Conservation (phyloP, 1,140 invertebrate species). For the Bombus fervidus region DNA sequence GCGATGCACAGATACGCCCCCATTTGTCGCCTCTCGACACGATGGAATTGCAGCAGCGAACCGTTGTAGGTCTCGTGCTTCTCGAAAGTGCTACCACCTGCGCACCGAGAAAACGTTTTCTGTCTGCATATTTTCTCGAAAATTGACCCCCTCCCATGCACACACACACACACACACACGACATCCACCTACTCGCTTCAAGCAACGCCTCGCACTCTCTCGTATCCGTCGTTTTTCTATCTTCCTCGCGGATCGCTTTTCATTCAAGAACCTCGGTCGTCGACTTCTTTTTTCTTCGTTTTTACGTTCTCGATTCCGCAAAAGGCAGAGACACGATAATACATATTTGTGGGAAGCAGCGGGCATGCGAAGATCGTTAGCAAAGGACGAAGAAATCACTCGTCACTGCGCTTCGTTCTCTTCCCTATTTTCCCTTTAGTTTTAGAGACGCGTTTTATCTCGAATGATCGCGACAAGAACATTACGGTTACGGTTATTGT, state of each 20-base stretch:
- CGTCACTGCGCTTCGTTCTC: neutral
- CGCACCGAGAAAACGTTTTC: conserved; percentile 50
- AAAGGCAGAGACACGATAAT: conserved; percentile 11
- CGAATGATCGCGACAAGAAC: neutral
- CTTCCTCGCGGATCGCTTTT: neutral
- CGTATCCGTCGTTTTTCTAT: neutral
- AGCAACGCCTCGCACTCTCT: neutral
- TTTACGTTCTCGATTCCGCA: too few relatives aligned
- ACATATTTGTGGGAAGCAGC: neutral
- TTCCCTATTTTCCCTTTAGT: neutral
- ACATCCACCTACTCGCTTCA: neutral
- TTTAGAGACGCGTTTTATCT: neutral
- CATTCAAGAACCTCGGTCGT: neutral
- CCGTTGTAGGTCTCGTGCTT: conserved; percentile 84
- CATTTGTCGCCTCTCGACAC: conserved; percentile 92
- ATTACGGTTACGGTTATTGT: neutral
- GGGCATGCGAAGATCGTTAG: too few relatives aligned
- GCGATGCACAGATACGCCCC: conserved; percentile 94
- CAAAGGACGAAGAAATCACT: neutral
- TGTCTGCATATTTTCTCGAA: conserved; percentile 37
- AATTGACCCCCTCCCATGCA: neutral
- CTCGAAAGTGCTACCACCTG: conserved; percentile 65
- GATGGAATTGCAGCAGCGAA: conserved; percentile 87
- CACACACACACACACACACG: too few relatives aligned
- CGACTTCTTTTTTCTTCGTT: neutral